Base-by-base conservation (phyloP, 1,140 invertebrate genomes). In the Aphidius ervi region DNA sequence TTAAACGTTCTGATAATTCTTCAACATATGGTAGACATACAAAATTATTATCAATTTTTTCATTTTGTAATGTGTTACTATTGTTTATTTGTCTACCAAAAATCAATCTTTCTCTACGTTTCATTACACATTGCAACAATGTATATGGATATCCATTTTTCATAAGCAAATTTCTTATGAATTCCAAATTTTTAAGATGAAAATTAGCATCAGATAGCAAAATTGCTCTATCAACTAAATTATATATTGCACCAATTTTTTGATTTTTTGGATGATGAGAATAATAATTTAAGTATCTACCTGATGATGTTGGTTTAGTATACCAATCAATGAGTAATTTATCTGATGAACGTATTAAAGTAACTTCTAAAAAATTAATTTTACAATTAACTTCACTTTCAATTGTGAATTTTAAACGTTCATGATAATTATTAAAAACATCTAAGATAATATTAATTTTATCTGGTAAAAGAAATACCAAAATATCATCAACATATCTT, bases 331-430 rank as follows among this genome's bases (percentile, higher is more conserved):
- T 9, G n/a, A 16, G 46, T 40, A 63, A 56, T 16, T 10, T 10
- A 41, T 54, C n/a, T 16, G 4, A 9, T n/a, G 5, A 8, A 4
- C 48, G 46, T 40, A 59, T 59, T 5, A 63, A 55, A 7, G 57
- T 63, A 5, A 59, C n/a, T 43, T 63, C 62, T 9, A 63, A 46
- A 56, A 59, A 63, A 59, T 59, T 63, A 7, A 63, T 59, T 37
- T 20, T 41, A 3, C 10, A n/a, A 37, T 63, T 49, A 6, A 4
- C 23, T 20, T 62, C 60, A 5, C 8, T 8, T 16, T 62, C 60
- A 9, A 62, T 20, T 5, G 60, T 62, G 43, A 62, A 62, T 23
- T 57, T 40, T 8, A 62, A 43, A 5, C 60, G 46, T 6, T 57
- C 23, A 9, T 62, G 60, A 45, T 57, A 62, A 6, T 20, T 52